Conservation (phyloP, 1,140 invertebrate species). For the Cyphomyrmex costatus region DNA sequence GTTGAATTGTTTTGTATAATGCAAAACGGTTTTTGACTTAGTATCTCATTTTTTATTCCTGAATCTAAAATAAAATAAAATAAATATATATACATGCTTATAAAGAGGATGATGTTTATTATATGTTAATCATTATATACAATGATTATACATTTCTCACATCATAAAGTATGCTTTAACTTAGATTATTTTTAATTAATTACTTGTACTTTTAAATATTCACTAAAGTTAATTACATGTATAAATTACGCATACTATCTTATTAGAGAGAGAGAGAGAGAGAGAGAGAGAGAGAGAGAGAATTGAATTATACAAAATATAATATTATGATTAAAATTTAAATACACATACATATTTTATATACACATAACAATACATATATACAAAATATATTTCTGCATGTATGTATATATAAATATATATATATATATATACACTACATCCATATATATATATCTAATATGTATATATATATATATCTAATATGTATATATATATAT, state of each 20-base stretch:
- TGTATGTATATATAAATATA: too few species aligned
- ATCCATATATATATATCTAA: too few species aligned
- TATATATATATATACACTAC: too few species aligned
- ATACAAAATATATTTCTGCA: too few species aligned
- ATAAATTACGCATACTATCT: neutral
- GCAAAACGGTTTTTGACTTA: neutral
- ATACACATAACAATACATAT: neutral
- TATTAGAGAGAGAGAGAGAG: too few species aligned
- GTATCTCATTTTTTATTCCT: constrained; percentile 12
- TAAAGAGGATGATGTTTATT: too few species aligned
- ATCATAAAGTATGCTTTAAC: neutral
- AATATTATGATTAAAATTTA: constrained; percentile 11
- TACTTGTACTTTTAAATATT: neutral
- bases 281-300: too few species aligned
- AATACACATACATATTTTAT: neutral
- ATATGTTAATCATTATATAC: neutral
- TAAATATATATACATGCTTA: neutral
- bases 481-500: too few species aligned
- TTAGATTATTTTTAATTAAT: neutral
- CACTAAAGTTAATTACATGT: neutral
- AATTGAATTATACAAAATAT: too few species aligned
- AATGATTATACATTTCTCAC: neutral
- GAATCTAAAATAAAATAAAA: neutral
- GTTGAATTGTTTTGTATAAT: constrained; percentile 35
- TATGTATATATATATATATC: too few species aligned